Evolutionary conservation across 2,797 vertebrate genomes (phyloP).

Genomic region (Botia almorhae): DNA sequence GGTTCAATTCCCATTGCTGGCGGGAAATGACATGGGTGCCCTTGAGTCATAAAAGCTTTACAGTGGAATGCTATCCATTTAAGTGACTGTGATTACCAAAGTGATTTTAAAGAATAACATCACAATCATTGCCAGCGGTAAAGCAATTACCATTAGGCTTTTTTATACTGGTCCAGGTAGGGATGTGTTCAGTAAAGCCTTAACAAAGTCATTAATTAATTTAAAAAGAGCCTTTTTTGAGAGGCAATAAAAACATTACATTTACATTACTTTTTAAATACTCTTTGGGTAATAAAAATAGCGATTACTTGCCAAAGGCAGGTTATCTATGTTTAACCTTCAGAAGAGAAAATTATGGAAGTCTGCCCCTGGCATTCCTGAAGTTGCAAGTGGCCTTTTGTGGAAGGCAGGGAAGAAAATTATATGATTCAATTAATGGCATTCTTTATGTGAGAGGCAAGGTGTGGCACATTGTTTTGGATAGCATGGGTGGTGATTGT

Average conservation of each 20-base stretch:
- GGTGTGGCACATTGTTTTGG: conserved; percentile 83
- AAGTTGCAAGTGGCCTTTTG: conserved; percentile 91
- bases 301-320: conserved; percentile 99
- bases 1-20: too few relatives aligned
- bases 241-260: conserved; percentile 91
- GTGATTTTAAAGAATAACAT: conserved; percentile 93
- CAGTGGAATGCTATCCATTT: conserved; percentile 63
- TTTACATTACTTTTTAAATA: conserved; percentile 99
- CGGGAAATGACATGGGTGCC: too few relatives aligned
- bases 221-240: conserved; percentile 98
- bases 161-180: conserved; percentile 84
- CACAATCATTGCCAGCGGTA: conserved; percentile 90
- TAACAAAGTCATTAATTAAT: conserved; percentile 96
- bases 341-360: conserved; percentile 99
- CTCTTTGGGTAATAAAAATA: too few relatives aligned
- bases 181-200: conserved; percentile 89
- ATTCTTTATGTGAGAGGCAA: conserved; percentile 95
- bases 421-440: conserved; percentile 99
- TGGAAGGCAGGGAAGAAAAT: conserved; percentile 85
- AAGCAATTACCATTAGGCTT: conserved; percentile 88
- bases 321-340: conserved; percentile 99
- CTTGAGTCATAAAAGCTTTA: background rate
- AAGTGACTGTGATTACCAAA: conserved; percentile 88
- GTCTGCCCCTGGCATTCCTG: conserved; percentile 97
- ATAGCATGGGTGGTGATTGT: conserved; percentile 50